Evolutionary conservation across 1,140 invertebrate species (phyloP), one percentile per base, ranked within the genome.

Genomic region (Heliconius eleuchia): DNA sequence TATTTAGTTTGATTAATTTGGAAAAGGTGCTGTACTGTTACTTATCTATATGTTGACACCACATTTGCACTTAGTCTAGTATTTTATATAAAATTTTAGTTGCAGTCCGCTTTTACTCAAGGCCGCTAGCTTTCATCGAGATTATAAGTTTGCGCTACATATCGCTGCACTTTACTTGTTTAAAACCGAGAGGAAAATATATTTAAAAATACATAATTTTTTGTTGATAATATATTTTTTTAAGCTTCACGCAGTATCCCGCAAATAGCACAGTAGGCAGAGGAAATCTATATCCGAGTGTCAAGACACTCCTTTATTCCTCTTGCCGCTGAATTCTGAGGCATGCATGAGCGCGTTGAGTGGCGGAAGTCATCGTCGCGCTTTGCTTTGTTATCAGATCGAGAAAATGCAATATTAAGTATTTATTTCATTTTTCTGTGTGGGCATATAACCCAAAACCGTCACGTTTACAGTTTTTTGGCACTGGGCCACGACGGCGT

Each of bases 121-220:
- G 60, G 60, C 60, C 27, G 57, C 57, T 13, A 60, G 57, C 57
- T 60, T 60, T 60, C 57, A 30, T 66, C 27, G 60, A 66, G 60
- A 30, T 66, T 66, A 66, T 66, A 66, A 66, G 60, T 66, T 66
- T 66, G 60, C 60, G 60, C 60, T 66, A 66, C 27, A 66, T 66
- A 66, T 66, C 60, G 60, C 23, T 66, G 60, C 60, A 66, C 27
- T 66, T 66, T 66, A 66, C 9, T n/a, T 23, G n/a, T 57, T 57
- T 57, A 11, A 66, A 66, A 8, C 30, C 27, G 60, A 66, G 55
- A 57, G 55, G n/a, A 2, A 66, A 30, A 66, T 66, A 66, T 60
- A 60, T 60, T 9, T 60, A 27, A 23, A 60, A 78, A 55, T 74
- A 50, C 30, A 50, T 79, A 71, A 27, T 75, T 73, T 75, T 79